phyloP scores from a whole-genome alignment of 2,888 invertebrate genomes.

The Nymphalis c-album region DNA sequence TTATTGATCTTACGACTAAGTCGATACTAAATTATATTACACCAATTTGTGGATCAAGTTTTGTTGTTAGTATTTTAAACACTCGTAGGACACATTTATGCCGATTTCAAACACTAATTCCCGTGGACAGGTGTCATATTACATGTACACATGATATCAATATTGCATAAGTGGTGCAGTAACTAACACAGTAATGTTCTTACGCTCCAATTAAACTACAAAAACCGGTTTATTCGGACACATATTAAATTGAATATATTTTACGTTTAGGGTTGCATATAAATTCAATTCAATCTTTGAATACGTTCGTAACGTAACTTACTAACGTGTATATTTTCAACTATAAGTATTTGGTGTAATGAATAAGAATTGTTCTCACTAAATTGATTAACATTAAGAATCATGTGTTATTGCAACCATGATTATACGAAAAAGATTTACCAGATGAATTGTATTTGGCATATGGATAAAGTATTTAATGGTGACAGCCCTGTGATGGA shows the following conservation, averaged over 20 bases:
- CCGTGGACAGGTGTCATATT: constrained; percentile 60
- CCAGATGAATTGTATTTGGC: background rate
- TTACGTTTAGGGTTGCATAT: constrained; percentile 20
- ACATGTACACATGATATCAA: constrained; percentile 51
- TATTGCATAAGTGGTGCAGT: constrained; percentile 56
- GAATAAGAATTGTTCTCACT: too few species aligned
- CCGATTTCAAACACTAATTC: constrained; percentile 53
- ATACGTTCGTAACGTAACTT: too few species aligned
- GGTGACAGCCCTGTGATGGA: constrained; percentile 26
- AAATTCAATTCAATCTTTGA: too few species aligned
- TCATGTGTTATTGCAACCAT: too few species aligned
- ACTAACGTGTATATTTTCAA: too few species aligned
- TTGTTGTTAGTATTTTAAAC: constrained; percentile 43
- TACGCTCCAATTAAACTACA: constrained; percentile 68
- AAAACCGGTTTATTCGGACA: constrained; percentile 55
- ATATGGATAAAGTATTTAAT: background rate
- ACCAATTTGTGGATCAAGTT: constrained; percentile 18
- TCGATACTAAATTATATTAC: constrained; percentile 11
- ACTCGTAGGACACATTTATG: constrained; percentile 50
- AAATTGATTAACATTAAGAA: too few species aligned
- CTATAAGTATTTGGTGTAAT: too few species aligned
- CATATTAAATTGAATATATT: constrained; percentile 33
- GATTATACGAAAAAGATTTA: background rate
- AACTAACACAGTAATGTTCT: constrained; percentile 58
- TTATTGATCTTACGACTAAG: background rate